Evolutionary conservation across 2,888 invertebrate species (phyloP), one percentile per base, ranked within the genome.

Genomic region (Macaria liturata): DNA sequence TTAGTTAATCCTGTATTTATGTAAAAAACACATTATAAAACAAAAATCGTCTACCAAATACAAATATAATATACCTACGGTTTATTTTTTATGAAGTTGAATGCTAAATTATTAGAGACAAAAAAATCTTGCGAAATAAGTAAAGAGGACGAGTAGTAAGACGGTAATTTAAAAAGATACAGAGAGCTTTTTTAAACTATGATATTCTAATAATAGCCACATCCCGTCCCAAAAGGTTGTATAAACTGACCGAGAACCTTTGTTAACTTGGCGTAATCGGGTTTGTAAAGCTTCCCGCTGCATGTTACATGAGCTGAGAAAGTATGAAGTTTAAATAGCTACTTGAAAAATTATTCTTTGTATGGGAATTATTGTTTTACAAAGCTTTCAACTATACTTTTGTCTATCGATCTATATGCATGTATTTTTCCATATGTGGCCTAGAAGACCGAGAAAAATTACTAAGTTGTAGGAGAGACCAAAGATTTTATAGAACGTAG

Each of bases 271-370:
- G 32, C 31, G 59, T 57, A 57, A 65, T 61, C 57, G 49, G 59
- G 56, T 58, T 59, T 65, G 61, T 66, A 67, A 67, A 61, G 55
- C 52, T 59, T 7, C 34, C 34, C 34, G 7, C 4, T 37, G 34
- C 34, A 37, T 37, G 1, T 37, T 37, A 37, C 34, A 37, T 64
- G 70, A 64, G 62, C 66, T 54, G 67, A 67, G 1, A 65, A 59
- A 63, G 62, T 58, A 58, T 66, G 42, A 69, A 66, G 67, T 60
- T 67, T 42, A 51, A 42, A 31, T 49, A 49, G 0, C n/a, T n/a
- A 3, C 0, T 6, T 55, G 43, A 30, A 31, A 30, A 43, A 1
- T 2, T 6, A 46, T n/a, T 43, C 50, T 58, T 32, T 44, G 46
- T 53, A 49, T 40, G 49, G 1, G 20, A 20, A 20, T 20, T 20